Evolutionary conservation across 2,888 invertebrate genomes (phyloP), one percentile per base, ranked within the genome.

Genomic region (Atethmia centrago): DNA sequence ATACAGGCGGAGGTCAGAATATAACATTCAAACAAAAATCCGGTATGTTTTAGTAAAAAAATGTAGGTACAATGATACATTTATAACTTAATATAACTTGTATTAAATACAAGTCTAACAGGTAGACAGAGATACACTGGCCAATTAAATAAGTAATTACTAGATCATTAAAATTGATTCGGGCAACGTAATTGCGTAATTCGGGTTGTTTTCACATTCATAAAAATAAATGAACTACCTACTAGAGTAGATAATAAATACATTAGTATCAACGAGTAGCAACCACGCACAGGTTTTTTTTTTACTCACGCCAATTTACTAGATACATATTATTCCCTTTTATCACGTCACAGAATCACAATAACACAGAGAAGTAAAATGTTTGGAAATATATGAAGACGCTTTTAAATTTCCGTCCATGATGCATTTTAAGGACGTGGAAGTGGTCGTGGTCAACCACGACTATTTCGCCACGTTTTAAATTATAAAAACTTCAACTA

Each of bases 161-260:
- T 16, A 28, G 16, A 14, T 47, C 7, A 49, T 69, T 69, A 28
- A 19, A 55, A 21, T 31, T n/a, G 2, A 71, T 47, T 71, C 19
- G 10, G 19, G 28, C 71, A 58, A 58, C 31, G 12, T 31, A 9
- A 45, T 72, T 51, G 42, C 71, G n/a, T n/a, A n/a, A n/a, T n/a
- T n/a, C 42, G 25, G 31, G 31, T 59, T 58, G 4, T 42, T 70
- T 49, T 51, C 2, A 71, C 40, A 58, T 71, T 59, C 16, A 59
- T 25, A 31, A 51, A 71, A 59, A 31, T 71, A 25, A 56, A 19
- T n/a, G 19, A 1, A 21, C 9, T 40, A 40, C 8, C 4, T 40
- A 12, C 25, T 67, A 12, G 7, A n/a, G 9, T 31, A 5, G 40
- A n/a, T 19, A 31, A 61, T 45, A 31, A 25, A 36, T 40, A 40